Base-by-base conservation (phyloP, 2,888 invertebrate genomes). In the Melieria picta region DNA sequence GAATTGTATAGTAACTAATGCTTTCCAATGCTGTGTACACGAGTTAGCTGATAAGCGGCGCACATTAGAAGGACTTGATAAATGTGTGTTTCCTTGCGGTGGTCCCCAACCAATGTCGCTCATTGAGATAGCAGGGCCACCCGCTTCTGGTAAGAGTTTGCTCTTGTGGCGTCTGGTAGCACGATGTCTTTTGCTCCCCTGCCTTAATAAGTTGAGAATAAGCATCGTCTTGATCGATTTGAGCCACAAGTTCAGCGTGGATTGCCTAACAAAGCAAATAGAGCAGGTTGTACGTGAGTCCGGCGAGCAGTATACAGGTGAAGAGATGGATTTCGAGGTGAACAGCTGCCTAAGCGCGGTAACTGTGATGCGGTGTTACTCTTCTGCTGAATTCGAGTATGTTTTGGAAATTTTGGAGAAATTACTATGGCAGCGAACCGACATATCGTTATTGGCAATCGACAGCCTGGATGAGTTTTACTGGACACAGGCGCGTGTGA, bases 391-490 rank as follows among this genome's bases (percentile, higher is more conserved):
- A 13, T 80, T 81, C 68, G 80, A 77, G 52, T 76, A 71, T 74
- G 80, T 75, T 72, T 75, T 78, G 68, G 78, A 72, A 46, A 69
- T 52, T 65, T 50, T 89, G 9, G 86, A 88, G 62, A 81, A 85
- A 50, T 78, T 88, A 9, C 76, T 89, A 7, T 76, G 87, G 52
- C 79, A 82, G 3, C 83, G 89, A 74, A 75, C 81, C 3, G 84
- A 84, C 72, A 83, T 89, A 7, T 84, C 87, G 16, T 76, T 90
- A 2, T 72, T 90, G 46, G 85, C 88, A 6, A 77, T 90, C 7
- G 90, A 90, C 73, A 87, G 88, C 74, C 82, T 89, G 48, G 84
- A 87, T n/a, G 85, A 88, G 0, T 88, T 87, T 80, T 90, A 89
- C 79, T 90, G 90, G 81, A 65, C 79, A 9, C 81, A 82, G 61